These are phyloP conservation scores for Sebastes minor DNA, from an alignment of 2,797 vertebrate genomes.

Conservation along the genomic window DNA sequence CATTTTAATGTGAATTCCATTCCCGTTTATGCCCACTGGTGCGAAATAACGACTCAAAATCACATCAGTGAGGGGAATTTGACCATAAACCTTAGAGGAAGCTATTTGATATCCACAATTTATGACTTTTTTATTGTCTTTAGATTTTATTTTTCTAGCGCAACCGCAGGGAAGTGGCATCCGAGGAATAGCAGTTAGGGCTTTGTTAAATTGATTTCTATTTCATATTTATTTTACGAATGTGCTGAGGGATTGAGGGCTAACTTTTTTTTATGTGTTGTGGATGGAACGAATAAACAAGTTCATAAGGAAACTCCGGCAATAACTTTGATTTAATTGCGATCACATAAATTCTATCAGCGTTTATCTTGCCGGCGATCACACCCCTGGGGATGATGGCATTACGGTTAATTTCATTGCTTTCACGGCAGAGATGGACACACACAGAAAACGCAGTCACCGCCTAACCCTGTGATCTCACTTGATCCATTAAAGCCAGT, in stretches of 20 bases:
- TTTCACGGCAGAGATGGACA: constrained; percentile 45
- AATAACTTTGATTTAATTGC: constrained; percentile 83
- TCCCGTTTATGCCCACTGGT: constrained; percentile 69
- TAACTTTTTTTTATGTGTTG: constrained; percentile 74
- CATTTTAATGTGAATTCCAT: constrained; percentile 67
- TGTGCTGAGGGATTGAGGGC: constrained; percentile 47
- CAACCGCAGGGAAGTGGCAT: constrained; percentile 59
- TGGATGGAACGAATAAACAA: constrained; percentile 77
- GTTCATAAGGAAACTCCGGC: constrained; percentile 76
- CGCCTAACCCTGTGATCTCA: not conserved
- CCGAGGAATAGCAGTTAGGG: constrained; percentile 70
- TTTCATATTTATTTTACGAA: constrained; percentile 77
- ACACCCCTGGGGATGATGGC: constrained; percentile 65
- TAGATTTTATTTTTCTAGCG: constrained; percentile 68
- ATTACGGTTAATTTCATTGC: constrained; percentile 70
- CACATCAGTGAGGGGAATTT: constrained; percentile 58
- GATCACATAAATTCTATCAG: constrained; percentile 74
- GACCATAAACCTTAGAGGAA: constrained; percentile 70
- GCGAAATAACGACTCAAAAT: constrained; percentile 68
- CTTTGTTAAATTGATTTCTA: constrained; percentile 80
- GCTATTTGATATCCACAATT: constrained; percentile 71
- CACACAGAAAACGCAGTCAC: not conserved
- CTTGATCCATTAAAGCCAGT: not conserved
- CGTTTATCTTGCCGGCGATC: constrained; percentile 61
- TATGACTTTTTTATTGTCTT: constrained; percentile 76